These are phyloP conservation scores for Leptinotarsa defecta DNA, from an alignment of 1,140 invertebrate genomes.

Conservation along the genomic window DNA sequence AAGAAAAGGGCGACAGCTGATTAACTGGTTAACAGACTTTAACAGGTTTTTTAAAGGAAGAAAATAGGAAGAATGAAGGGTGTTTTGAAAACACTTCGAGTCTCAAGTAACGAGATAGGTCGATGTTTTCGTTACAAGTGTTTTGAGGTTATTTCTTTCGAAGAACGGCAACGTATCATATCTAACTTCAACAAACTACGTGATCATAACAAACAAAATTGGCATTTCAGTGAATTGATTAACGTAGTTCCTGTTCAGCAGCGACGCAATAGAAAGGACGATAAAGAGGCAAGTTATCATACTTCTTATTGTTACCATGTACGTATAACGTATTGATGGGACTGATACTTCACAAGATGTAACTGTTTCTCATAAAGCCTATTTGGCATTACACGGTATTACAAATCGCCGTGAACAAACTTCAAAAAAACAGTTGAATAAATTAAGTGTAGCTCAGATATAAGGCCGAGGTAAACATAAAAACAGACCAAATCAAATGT, in stretches of 20 bases:
- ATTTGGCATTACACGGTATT: conserved; percentile 23
- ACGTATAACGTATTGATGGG: no score
- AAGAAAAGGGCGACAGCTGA: no score
- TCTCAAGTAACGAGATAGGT: no score
- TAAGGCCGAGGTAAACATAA: not conserved
- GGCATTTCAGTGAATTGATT: no score
- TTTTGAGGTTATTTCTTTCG: not conserved
- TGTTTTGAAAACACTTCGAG: no score
- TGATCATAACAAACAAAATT: not conserved
- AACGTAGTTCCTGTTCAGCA: not conserved
- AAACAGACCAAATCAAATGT: conserved; percentile 9
- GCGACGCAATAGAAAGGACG: not conserved
- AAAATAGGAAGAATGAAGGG: no score
- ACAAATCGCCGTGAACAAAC: not conserved
- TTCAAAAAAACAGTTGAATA: not conserved
- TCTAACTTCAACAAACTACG: not conserved
- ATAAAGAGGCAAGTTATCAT: not conserved
- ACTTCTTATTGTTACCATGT: not conserved
- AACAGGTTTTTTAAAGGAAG: no score
- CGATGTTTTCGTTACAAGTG: not conserved
- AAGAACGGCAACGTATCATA: not conserved
- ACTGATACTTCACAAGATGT: not conserved
- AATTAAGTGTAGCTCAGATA: not conserved
- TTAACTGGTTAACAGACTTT: no score
- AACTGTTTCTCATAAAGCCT: no score